Base-by-base conservation (phyloP, 1,140 invertebrate species). In the Lamellibrachia luymesi region DNA sequence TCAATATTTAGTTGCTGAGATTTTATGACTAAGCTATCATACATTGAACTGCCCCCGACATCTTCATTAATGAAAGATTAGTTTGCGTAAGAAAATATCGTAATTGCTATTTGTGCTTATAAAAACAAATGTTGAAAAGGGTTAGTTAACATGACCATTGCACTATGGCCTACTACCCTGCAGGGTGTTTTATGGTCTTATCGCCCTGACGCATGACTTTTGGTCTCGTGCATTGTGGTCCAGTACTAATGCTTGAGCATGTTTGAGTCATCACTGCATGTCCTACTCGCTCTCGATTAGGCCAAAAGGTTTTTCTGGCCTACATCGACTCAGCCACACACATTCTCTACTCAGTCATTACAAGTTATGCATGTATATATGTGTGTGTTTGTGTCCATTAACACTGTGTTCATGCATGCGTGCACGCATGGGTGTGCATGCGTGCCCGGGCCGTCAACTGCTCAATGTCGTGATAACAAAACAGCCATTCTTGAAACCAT, bases 321-420 rank as follows among this genome's bases (percentile, higher is more conserved):
- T 38, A 38, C 1, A 38, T 80, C 64, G 64, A 80, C 0, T 80
- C 13, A 17, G 25, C 17, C 17, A 56, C 52, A 56, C 52, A 80
- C 64, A 80, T 22, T 6, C 13, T 80, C 64, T 80, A 80, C 64
- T 80, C 64, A 80, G 13, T 56, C 52, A 56, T 13, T 56, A 56
- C 52, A 56, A 90, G 8, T 4, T 91, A 91, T 91, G 50, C 50
- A 91, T 91, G 50, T 91, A n/a, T 91, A n/a, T 91, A 51, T 91
- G 90, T 91, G 90, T 91, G 90, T 91, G 90, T 91, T 7, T 91
- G 90, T 91, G n/a, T 91, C 17, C 50, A 91, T 4, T 50, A 50
- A 91, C 50, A 91, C 25, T 38, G 50, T 91, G 50, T 91, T 50
- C 50, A 91, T 91, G 50, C 50, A 91, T 91, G 90, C 2, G 90